These are phyloP conservation scores for Ganaspis sp. DNA, from an alignment of 1,140 invertebrate species.

Conservation along the genomic window DNA sequence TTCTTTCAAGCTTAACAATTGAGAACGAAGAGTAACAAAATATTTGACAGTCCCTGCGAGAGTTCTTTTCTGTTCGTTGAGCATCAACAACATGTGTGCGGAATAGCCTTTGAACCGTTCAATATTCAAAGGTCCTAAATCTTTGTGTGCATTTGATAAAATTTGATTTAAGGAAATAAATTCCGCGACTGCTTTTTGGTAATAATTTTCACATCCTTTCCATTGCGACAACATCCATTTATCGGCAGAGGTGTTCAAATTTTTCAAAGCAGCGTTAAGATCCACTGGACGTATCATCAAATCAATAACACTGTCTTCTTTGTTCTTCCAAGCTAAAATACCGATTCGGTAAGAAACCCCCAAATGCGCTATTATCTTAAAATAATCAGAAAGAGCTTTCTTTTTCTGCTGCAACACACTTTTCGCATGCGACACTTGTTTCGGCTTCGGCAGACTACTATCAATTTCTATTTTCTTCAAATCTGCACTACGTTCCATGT, in stretches of 20 bases:
- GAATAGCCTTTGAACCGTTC: constrained; percentile 91
- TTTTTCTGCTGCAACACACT: constrained; percentile 90
- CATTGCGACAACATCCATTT: constrained; percentile 78
- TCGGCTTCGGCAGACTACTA: constrained; percentile 80
- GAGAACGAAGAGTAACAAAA: constrained; percentile 66
- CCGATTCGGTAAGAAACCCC: constrained; percentile 90
- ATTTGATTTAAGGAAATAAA: constrained; percentile 81
- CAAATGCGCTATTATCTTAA: constrained; percentile 83
- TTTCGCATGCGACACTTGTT: constrained; percentile 88
- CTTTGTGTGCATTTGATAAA: constrained; percentile 82
- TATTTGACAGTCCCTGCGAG: constrained; percentile 65
- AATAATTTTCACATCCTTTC: constrained; percentile 86
- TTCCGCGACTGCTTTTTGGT: constrained; percentile 83
- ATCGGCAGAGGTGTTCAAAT: constrained; percentile 51
- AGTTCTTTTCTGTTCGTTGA: constrained; percentile 74
- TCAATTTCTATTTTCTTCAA: constrained; percentile 82
- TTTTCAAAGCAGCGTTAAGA: constrained; percentile 75
- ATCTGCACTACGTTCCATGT: constrained; percentile 80
- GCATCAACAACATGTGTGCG: constrained; percentile 81
- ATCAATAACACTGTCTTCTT: constrained; percentile 65
- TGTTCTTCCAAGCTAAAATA: constrained; percentile 72
- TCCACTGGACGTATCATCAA: constrained; percentile 79
- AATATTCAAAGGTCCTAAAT: constrained; percentile 87
- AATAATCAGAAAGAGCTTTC: constrained; percentile 88
- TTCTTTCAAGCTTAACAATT: constrained; percentile 58